Base-by-base conservation (phyloP, 2,888 invertebrate genomes). In the Melipona beecheii region DNA sequence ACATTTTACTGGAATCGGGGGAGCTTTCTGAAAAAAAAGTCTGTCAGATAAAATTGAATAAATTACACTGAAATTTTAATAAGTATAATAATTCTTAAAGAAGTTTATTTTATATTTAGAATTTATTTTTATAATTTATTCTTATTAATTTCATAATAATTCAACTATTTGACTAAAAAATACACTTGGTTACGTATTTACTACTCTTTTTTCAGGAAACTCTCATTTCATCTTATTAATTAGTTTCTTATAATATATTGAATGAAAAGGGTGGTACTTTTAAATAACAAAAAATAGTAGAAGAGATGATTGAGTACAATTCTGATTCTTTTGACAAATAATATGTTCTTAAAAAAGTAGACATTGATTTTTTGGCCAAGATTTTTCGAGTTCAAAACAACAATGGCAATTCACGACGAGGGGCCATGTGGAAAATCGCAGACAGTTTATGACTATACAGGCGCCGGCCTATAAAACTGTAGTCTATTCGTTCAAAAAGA, bases 401-500 rank as follows among this genome's bases (percentile, higher is more conserved):
- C 81, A 80, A 83, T 86, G 83, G 84, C 78, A 82, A 68, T 78
- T 76, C 83, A 71, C 69, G 78, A 80, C 79, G 70, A 36, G 36
- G 21, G 82, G 93, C 92, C 93, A 93, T 93, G 91, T 93, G 93
- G 93, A 93, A 92, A 92, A 91, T 91, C 86, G 84, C 86, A 91
- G 90, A 91, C 92, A 88, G 90, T 93, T 93, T 93, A 93, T 90
- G 93, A 91, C 88, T 91, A 82, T 80, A 81, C 74, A 89, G 91
- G 93, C 92, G 92, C 92, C 92, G 89, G 88, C 74, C 87, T 87
- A 90, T 90, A 91, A 91, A 90, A 89, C 91, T 87, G 88, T 88
- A 83, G 68, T 82, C 84, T 84, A 87, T 83, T 89, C 88, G 84
- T 89, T 86, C 73, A 81, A 77, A 84, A 80, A 81, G 50, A 78